These are phyloP conservation scores for Nerophis lumbriciformis DNA, from an alignment of 2,113 vertebrate species.

Conservation along the genomic window DNA sequence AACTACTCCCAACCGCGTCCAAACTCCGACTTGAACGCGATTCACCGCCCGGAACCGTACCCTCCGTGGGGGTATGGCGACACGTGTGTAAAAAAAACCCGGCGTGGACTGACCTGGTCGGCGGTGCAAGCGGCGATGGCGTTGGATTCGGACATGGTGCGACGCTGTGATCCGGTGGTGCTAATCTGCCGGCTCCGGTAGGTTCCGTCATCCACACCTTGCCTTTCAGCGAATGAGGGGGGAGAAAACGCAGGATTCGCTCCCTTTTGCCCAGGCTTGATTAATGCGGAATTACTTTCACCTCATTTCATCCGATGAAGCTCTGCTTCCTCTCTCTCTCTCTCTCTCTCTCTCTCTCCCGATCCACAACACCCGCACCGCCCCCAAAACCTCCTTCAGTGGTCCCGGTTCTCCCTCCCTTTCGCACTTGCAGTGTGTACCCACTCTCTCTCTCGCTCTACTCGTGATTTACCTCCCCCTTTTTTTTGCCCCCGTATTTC, in stretches of 20 bases:
- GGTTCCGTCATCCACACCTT: constrained; percentile 78
- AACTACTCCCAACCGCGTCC: constrained; percentile 62
- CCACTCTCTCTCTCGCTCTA: constrained; percentile 23
- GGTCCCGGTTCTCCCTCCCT: constrained; percentile 41
- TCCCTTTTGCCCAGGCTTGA: constrained; percentile 77
- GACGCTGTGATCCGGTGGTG: constrained; percentile 68
- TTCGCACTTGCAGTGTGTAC: constrained; percentile 29
- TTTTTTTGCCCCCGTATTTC: constrained; percentile 42
- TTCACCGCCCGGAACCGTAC: constrained; percentile 52
- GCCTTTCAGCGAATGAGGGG: constrained; percentile 61
- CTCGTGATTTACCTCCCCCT: constrained; percentile 36
- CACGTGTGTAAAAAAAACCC: neutral
- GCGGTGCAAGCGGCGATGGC: constrained; percentile 61
- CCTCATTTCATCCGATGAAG: constrained; percentile 82
- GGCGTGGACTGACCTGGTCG: constrained; percentile 74
- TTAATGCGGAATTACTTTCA: constrained; percentile 84
- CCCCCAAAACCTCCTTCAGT: constrained; percentile 43
- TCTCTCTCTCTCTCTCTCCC: constrained; percentile 25
- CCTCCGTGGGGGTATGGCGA: too few species aligned
- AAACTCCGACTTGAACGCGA: constrained; percentile 60
- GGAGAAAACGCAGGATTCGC: constrained; percentile 59
- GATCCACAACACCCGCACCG: constrained; percentile 1
- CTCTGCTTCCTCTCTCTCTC: constrained; percentile 74
- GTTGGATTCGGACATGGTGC: constrained; percentile 74
- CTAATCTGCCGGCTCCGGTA: constrained; percentile 66